These are phyloP conservation scores for Drosophila repletoides DNA, from an alignment of 1,140 invertebrate genomes.

Conservation along the genomic window DNA sequence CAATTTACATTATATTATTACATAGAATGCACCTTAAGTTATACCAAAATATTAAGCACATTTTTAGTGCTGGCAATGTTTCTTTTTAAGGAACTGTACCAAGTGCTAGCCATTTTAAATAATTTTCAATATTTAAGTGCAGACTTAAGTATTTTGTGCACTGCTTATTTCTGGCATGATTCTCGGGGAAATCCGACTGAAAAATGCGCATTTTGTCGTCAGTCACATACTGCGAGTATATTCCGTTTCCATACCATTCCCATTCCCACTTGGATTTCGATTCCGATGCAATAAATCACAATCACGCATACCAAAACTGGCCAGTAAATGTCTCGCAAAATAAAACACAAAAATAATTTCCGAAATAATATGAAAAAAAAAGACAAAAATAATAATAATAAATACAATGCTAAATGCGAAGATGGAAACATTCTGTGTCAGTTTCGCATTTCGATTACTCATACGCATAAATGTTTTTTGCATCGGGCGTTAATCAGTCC, in stretches of 20 bases:
- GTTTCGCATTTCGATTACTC: slow-evolving; percentile 47
- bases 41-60: no score
- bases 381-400: slow-evolving; percentile 21
- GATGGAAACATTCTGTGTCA: slow-evolving; percentile 23
- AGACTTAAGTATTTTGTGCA: slow-evolving; percentile 17
- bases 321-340: slow-evolving; percentile 12
- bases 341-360: not conserved
- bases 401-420: slow-evolving; percentile 17
- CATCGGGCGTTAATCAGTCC: slow-evolving; percentile 46
- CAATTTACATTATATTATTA: no score
- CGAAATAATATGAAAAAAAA: slow-evolving; percentile 6
- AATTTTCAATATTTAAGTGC: not conserved
- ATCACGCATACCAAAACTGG: slow-evolving; percentile 32
- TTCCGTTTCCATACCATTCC: slow-evolving; percentile 21
- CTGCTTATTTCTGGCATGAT: slow-evolving; percentile 9
- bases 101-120: no score
- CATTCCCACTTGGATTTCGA: not conserved
- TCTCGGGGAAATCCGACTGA: not conserved
- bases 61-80: no score
- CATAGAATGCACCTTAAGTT: no score
- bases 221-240: not conserved
- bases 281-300: slow-evolving; percentile 44
- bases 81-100: no score
- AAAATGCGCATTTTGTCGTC: slow-evolving; percentile 19
- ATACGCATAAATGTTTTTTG: slow-evolving; percentile 70